Percentiles rank a stretch among this genome's conserved stretches.
Evolutionary conservation across 2,888 invertebrate species (phyloP).

Genomic region (Lordiphosa andalusiaca): DNA sequence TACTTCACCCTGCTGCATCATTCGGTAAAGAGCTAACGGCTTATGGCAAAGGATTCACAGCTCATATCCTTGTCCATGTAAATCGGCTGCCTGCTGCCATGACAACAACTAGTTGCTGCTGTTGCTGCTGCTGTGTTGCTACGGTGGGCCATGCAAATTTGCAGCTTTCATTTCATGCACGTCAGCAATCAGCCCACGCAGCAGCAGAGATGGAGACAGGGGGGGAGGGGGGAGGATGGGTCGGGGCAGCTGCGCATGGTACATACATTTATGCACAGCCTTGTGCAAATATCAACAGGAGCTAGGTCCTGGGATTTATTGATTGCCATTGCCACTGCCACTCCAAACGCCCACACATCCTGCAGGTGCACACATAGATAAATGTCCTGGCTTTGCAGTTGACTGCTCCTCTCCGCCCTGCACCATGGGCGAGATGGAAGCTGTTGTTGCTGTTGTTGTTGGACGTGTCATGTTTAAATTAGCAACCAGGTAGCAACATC

Average conservation of each 20-base stretch:
- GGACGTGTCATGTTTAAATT: slow-evolving; percentile 60
- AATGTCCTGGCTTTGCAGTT: slow-evolving; percentile 48
- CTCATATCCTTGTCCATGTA: slow-evolving; percentile 23
- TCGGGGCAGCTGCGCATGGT: slow-evolving; percentile 13
- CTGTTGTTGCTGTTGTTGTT: slow-evolving; percentile 27
- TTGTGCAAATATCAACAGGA: slow-evolving; percentile 67
- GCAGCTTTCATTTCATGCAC: slow-evolving; percentile 45
- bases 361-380: slow-evolving; percentile 47
- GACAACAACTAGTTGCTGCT: slow-evolving; percentile 63
- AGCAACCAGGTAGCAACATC: slow-evolving; percentile 38
- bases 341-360: slow-evolving; percentile 33
- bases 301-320: slow-evolving; percentile 70
- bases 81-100: slow-evolving; percentile 33
- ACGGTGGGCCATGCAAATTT: slow-evolving; percentile 31
- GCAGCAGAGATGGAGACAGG: slow-evolving; percentile 5
- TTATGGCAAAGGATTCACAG: slow-evolving; percentile 18
- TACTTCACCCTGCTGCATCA: background rate
- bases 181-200: slow-evolving; percentile 57
- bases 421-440: slow-evolving; percentile 39
- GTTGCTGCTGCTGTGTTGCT: slow-evolving; percentile 10
- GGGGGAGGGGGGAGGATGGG: background rate
- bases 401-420: slow-evolving; percentile 25
- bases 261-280: slow-evolving; percentile 62
- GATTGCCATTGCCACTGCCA: slow-evolving; percentile 62
- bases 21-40: slow-evolving; percentile 10